phyloP scores from a whole-genome alignment of 2,797 vertebrate species.

The Centroberyx gerrardi region DNA sequence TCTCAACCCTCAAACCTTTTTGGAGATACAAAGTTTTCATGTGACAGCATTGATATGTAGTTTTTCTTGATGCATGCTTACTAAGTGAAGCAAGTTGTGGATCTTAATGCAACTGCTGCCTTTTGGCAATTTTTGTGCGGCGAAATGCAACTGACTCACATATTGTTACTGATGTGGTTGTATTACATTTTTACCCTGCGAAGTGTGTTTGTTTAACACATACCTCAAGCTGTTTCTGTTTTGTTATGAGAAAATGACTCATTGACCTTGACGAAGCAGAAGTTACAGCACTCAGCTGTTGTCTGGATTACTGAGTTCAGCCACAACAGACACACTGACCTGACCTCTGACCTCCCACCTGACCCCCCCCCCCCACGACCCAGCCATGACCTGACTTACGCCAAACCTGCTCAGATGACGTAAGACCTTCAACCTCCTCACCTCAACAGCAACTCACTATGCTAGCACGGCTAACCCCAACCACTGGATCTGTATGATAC shows the following conservation, averaged over 20 bases:
- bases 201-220: neutral
- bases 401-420: neutral
- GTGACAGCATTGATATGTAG: neutral
- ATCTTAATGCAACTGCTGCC: neutral
- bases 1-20: neutral
- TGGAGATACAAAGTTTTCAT: neutral
- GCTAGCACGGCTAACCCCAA: too few species aligned
- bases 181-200: neutral
- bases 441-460: constrained; percentile 16
- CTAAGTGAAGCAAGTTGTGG: neutral
- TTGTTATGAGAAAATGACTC: neutral
- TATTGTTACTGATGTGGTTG: neutral
- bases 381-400: constrained; percentile 7
- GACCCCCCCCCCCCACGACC: constrained; percentile 20
- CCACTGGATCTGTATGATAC: neutral
- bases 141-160: neutral
- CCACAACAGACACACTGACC: constrained; percentile 53
- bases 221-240: neutral
- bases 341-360: constrained; percentile 56
- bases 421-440: neutral
- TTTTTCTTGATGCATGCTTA: neutral
- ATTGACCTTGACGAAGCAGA: constrained; percentile 33
- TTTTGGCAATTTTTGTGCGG: neutral
- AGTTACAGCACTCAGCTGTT: constrained; percentile 63
- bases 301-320: constrained; percentile 48